Base-by-base conservation (phyloP, 2,113 vertebrate species). In the Cyprinodon tularosa region DNA sequence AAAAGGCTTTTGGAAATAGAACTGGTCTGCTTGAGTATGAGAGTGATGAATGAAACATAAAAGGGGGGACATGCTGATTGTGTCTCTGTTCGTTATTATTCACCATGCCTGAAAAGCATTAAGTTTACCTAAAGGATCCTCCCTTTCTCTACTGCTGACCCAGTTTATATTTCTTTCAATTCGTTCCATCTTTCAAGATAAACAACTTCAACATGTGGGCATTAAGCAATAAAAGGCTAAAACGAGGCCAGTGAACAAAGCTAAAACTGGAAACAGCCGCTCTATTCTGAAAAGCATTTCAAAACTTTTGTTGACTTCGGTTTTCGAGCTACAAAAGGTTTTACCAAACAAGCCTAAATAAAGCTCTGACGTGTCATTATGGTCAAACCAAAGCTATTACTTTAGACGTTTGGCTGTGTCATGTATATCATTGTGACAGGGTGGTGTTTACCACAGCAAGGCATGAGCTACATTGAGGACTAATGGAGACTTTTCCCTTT, bases 351-450 rank as follows among this genome's bases (percentile, higher is more conserved):
- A 0, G 64, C 76, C 84, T 90, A 90, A 91, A 84, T 92, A 92
- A 91, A 93, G 83, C 80, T 44, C 74, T 62, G 66, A 89, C 73
- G 80, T 89, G 84, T 93, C 89, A 94, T 93, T 94, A 91, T 89
- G 90, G 92, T 91, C 80, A 78, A 76, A 38, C 78, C 75, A 68
- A 61, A 74, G 77, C 70, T 76, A 82, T 70, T 81, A 82, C 82
- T 75, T 72, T 79, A 71, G 67, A 74, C 81, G 74, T 86, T 22
- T 62, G 68, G 78, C 86, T 83, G 80, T 62, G 81, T 83, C 79
- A 76, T 71, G 81, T 88, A 87, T 90, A 78, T 89, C 87, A 93
- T 92, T 85, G 86, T 87, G 84, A 88, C 74, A 78, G 22, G 71
- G 90, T 81, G 78, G 84, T 80, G 90, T 91, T 88, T 84, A 59